Base-by-base conservation (phyloP, 2,113 vertebrate species). In the Blennius ocellaris region DNA sequence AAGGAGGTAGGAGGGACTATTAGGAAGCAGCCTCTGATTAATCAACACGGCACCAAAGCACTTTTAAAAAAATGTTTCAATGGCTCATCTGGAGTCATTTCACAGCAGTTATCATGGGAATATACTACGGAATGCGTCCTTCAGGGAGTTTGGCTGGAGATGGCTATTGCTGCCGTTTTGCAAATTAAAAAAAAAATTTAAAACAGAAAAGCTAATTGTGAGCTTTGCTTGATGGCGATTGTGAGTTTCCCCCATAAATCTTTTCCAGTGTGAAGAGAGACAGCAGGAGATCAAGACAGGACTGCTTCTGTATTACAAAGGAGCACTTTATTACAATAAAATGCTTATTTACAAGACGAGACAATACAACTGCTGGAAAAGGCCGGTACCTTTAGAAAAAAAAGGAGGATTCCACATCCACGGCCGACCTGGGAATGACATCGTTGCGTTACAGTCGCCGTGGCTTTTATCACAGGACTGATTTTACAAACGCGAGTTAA, bases 241-340 rank as follows among this genome's bases (percentile, higher is more conserved):
- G n/a, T n/a, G n/a, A n/a, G n/a, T n/a, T n/a, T n/a, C n/a, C n/a
- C n/a, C n/a, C n/a, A n/a, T n/a, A n/a, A n/a, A n/a, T n/a, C n/a
- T n/a, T n/a, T n/a, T n/a, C n/a, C n/a, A n/a, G n/a, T n/a, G n/a
- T n/a, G n/a, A n/a, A n/a, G 21, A 30, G 21, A 30, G 21, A 4
- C 21, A 4, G 21, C 63, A 30, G 2, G 2, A 30, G 68, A 61
- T 63, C 39, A 45, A 49, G 67, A 65, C 6, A 51, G 54, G 74
- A 55, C 54, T 12, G 78, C 47, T 64, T 65, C n/a, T 40, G 65
- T 52, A 56, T 6, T 62, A 64, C 85, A 92, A 93, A 92, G 87
- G 52, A 89, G 87, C 90, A 92, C 92, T 94, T 94, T 94, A 93
- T 90, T 93, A 82, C 79, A 93, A 93, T 85, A 93, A 93, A 93